Base-by-base conservation (phyloP, 2,113 vertebrate species). In the Phrynosoma platyrhinos region DNA sequence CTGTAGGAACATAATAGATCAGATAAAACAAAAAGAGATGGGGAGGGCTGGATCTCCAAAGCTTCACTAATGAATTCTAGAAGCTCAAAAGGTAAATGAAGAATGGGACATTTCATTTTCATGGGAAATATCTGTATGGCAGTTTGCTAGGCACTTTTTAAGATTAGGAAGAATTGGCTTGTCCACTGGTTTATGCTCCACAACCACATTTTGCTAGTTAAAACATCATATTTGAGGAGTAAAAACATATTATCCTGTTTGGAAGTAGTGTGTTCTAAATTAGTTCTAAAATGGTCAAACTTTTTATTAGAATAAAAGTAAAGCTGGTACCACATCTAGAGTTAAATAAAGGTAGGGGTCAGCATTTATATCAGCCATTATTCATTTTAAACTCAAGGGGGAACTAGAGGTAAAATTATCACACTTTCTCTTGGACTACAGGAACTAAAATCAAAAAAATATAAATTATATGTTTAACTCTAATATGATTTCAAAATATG, bases 11-110 rank as follows among this genome's bases (percentile, higher is more conserved):
- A 36, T 14, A 88, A 64, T 0, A 88, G 82, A 84, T 87, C 85
- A 84, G 90, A 86, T 74, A 91, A 91, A 53, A 66, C 53, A 32
- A 5, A 32, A 0, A 32, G 42, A 8, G 18, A 21, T n/a, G 42
- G 0, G 7, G 13, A 36, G 83, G 87, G 32, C 12, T 83, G 53
- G 2, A 81, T 55, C 68, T 82, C 84, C 82, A 62, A 30, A n/a
- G 79, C 75, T 85, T 89, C 87, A 87, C 32, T 3, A 2, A 89
- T n/a, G 27, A 75, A 79, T 89, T 72, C n/a, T 75, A 82, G n/a
- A 88, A 83, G 74, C 84, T 69, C 52, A 58, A 87, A 79, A n/a
- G 16, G 18, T 42, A 71, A 79, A 66, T 53, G 69, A 86, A 79
- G 47, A 62, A 30, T 20, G 74, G 30, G 52, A 64, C 55, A 23